These are phyloP conservation scores for Gambusia affinis DNA, from an alignment of 2,113 vertebrate species.

Conservation along the genomic window DNA sequence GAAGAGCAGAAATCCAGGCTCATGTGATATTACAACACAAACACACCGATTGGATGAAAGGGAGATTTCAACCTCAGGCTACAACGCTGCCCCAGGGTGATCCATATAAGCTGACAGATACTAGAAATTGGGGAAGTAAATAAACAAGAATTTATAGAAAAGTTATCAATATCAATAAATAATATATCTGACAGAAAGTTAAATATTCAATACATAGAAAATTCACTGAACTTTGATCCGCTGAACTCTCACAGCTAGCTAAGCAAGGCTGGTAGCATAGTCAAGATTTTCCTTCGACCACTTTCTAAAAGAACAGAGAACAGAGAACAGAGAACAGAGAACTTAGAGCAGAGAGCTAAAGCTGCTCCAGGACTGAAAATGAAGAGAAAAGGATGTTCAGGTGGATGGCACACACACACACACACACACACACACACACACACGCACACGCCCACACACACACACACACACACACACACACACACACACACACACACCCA, in stretches of 20 bases:
- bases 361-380: background rate
- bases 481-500: no score
- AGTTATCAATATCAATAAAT: no score
- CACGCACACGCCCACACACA: no score
- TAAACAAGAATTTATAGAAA: no score
- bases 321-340: no score
- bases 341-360: conserved; percentile 5
- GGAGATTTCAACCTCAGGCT: background rate
- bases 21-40: conserved; percentile 3
- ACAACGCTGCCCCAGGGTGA: background rate
- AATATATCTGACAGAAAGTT: no score
- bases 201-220: no score
- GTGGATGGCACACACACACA: background rate
- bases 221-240: no score
- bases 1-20: background rate
- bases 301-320: conserved; percentile 41
- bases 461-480: no score
- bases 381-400: conserved; percentile 4
- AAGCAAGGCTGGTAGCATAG: no score
- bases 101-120: background rate
- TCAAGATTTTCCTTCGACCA: background rate
- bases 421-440: no score
- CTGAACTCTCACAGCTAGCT: no score
- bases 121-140: background rate
- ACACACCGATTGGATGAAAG: conserved; percentile 3